Evolutionary conservation across 2,888 invertebrate species (phyloP).

Genomic region (Beris morrisii): DNA sequence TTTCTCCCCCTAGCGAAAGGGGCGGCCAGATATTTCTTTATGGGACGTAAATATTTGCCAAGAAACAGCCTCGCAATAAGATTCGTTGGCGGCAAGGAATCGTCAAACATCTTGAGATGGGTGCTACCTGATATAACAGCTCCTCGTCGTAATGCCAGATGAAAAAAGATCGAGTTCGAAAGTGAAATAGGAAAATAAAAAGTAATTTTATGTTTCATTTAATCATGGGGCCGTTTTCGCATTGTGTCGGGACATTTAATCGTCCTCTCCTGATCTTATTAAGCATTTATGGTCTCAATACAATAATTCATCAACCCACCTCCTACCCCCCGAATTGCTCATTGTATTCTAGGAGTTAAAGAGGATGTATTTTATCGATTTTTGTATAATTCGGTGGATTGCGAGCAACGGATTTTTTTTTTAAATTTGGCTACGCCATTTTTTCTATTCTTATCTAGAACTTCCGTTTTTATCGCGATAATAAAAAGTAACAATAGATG

Average conservation of each 20-base stretch:
- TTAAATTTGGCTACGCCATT: background rate
- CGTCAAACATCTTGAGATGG: too few species aligned
- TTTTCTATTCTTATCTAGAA: background rate
- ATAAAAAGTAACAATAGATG: slow-evolving; percentile 16
- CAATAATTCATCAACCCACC: slow-evolving; percentile 30
- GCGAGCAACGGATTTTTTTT: background rate
- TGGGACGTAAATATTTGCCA: too few species aligned
- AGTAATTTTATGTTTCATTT: slow-evolving; percentile 39
- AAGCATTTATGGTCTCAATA: slow-evolving; percentile 35
- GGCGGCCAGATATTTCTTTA: too few species aligned
- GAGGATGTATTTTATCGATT: background rate
- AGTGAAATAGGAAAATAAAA: slow-evolving; percentile 26
- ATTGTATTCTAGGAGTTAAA: background rate
- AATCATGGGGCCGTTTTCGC: slow-evolving; percentile 31
- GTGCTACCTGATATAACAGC: too few species aligned
- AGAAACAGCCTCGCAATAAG: too few species aligned
- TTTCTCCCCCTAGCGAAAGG: too few species aligned
- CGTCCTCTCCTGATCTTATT: slow-evolving; percentile 36
- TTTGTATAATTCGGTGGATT: background rate
- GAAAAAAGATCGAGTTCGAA: slow-evolving; percentile 4
- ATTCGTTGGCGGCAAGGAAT: too few species aligned
- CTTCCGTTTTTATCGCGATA: background rate
- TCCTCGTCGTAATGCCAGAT: background rate
- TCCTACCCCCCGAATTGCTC: background rate
- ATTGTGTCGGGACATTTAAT: slow-evolving; percentile 33